Evolutionary conservation across 2,113 vertebrate species (phyloP).

Genomic region (Mesitornis unicolor): DNA sequence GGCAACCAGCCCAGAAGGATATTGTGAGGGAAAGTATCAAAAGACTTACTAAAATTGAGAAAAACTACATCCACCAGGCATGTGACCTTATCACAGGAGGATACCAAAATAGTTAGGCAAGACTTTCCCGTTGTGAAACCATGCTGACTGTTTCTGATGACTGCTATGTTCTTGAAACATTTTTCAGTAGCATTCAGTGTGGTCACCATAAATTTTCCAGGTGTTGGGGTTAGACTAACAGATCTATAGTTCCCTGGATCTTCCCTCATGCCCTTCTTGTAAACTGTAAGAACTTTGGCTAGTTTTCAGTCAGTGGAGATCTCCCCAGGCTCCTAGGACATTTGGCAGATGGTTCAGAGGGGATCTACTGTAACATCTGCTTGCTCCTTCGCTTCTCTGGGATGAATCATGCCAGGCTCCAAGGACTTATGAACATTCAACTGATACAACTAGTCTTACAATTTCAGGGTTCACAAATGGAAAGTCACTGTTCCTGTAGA

Average conservation of each 20-base stretch:
- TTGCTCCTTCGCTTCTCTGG: not conserved
- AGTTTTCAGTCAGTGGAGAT: not conserved
- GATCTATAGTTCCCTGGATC: too few relatives aligned
- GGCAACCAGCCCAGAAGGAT: not conserved
- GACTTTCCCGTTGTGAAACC: not conserved
- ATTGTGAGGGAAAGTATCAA: not conserved
- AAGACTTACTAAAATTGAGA: not conserved
- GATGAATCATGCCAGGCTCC: not conserved
- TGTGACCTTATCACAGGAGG: not conserved
- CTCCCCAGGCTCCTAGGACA: not conserved
- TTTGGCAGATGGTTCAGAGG: not conserved
- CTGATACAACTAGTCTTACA: not conserved
- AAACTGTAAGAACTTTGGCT: too few relatives aligned
- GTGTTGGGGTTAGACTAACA: not conserved
- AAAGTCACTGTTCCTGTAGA: not conserved
- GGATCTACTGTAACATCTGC: not conserved
- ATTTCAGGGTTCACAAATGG: not conserved
- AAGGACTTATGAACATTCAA: not conserved
- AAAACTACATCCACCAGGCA: not conserved
- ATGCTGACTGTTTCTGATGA: not conserved
- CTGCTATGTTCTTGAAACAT: not conserved
- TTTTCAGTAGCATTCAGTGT: not conserved
- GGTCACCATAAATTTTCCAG: not conserved
- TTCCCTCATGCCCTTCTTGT: too few relatives aligned
- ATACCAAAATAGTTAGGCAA: not conserved